phyloP scores from a whole-genome alignment of 2,888 invertebrate species.

The Danaus chrysippus region DNA sequence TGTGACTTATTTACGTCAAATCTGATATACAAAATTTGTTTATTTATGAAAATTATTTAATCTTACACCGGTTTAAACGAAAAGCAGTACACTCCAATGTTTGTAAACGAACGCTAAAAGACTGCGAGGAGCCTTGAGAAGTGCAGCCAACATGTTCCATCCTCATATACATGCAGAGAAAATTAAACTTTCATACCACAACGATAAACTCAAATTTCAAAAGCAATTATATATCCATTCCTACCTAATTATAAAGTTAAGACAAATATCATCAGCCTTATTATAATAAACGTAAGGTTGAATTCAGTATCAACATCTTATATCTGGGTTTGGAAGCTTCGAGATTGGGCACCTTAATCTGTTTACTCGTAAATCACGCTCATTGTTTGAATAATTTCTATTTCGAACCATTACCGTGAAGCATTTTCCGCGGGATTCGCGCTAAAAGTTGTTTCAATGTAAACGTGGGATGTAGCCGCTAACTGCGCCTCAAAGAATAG shows the following conservation, averaged over 20 bases:
- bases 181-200: constrained; percentile 42
- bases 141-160: constrained; percentile 66
- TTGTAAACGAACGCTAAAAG: constrained; percentile 65
- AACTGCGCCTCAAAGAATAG: constrained; percentile 49
- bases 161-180: constrained; percentile 47
- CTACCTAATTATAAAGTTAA: constrained; percentile 30
- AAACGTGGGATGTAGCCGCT: constrained; percentile 52
- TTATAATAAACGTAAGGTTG: constrained; percentile 37
- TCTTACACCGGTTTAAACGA: constrained; percentile 55
- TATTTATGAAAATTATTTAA: constrained; percentile 67
- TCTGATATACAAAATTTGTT: constrained; percentile 38
- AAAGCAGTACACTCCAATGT: constrained; percentile 62
- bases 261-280: constrained; percentile 40
- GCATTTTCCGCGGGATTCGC: constrained; percentile 47
- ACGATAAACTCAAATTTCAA: constrained; percentile 43
- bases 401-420: constrained; percentile 71
- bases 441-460: constrained; percentile 61
- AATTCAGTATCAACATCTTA: constrained; percentile 34
- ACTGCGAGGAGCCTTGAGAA: constrained; percentile 62
- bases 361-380: constrained; percentile 75
- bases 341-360: constrained; percentile 54
- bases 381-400: constrained; percentile 75
- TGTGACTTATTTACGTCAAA: constrained; percentile 23
- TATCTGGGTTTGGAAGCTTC: constrained; percentile 42
- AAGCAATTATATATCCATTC: constrained; percentile 36